Evolutionary conservation across 2,888 invertebrate species (phyloP).

Genomic region (Apamea anceps): DNA sequence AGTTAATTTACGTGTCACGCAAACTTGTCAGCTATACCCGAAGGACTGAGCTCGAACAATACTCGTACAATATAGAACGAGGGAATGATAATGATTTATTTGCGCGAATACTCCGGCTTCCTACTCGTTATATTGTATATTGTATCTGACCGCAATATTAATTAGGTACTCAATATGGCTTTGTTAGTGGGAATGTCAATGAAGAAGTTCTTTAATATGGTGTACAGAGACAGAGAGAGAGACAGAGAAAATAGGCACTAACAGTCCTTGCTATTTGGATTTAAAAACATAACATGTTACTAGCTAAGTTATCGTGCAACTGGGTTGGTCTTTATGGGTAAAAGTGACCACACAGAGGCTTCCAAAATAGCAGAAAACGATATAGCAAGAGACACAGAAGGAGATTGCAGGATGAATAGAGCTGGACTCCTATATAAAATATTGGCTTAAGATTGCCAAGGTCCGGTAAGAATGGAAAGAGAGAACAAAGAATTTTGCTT

Average conservation of each 20-base stretch:
- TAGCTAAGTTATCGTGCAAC: not conserved
- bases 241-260: not conserved
- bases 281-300: not conserved
- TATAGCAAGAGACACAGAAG: not conserved
- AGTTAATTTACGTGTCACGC: conserved; percentile 60
- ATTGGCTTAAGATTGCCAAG: not conserved
- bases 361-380: not conserved
- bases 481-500: not conserved
- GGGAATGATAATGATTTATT: conserved; percentile 55
- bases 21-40: conserved; percentile 51
- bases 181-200: conserved; percentile 29
- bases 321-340: not conserved
- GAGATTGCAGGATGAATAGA: not conserved
- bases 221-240: too few species aligned
- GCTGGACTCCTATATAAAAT: too few species aligned
- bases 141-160: conserved; percentile 42
- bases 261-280: not conserved
- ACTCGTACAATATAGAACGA: conserved; percentile 13
- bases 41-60: conserved; percentile 40
- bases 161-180: conserved; percentile 39
- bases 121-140: conserved; percentile 37
- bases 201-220: not conserved
- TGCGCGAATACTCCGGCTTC: conserved; percentile 34
- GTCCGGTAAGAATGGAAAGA: not conserved
- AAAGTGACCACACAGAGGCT: not conserved